Percentiles rank a stretch among this genome's conserved stretches.
Evolutionary conservation across 2,888 invertebrate species (phyloP).

Genomic region (Elgonia sp.): DNA sequence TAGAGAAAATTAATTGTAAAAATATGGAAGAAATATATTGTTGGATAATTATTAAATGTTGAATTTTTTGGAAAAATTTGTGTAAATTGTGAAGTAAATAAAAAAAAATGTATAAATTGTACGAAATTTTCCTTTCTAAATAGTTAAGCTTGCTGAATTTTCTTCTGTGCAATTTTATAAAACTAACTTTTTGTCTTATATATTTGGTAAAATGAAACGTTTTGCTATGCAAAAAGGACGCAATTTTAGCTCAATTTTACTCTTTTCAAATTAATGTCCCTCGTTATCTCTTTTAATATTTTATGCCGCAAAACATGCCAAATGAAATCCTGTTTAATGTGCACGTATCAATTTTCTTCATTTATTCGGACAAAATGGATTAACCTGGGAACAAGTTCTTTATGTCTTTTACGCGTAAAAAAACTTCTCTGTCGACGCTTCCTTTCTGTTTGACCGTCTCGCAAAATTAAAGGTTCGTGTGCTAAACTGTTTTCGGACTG

Average conservation of each 20-base stretch:
- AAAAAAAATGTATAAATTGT: not conserved
- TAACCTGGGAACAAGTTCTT: conserved; percentile 40
- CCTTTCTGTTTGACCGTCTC: conserved; percentile 20
- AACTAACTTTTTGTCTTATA: not conserved
- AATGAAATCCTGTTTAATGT: conserved; percentile 42
- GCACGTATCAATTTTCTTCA: conserved; percentile 37
- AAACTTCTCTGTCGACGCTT: not conserved
- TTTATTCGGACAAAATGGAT: conserved; percentile 38
- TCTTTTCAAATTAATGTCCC: conserved; percentile 36
- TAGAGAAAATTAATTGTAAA: conserved; percentile 32
- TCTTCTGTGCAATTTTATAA: too few species aligned
- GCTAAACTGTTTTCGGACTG: not conserved
- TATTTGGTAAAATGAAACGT: not conserved
- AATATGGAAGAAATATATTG: conserved; percentile 34
- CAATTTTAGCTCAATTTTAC: not conserved
- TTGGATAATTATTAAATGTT: too few species aligned
- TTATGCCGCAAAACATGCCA: conserved; percentile 17
- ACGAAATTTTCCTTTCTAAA: too few species aligned
- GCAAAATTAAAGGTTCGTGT: conserved; percentile 8
- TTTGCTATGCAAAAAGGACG: not conserved
- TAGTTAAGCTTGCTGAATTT: too few species aligned
- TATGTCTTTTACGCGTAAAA: conserved; percentile 13
- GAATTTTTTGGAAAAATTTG: too few species aligned
- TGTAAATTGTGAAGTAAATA: too few species aligned
- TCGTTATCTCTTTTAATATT: conserved; percentile 31